phyloP scores from a whole-genome alignment of 2,888 invertebrate species.

The Lasioglossum zephyrum region DNA sequence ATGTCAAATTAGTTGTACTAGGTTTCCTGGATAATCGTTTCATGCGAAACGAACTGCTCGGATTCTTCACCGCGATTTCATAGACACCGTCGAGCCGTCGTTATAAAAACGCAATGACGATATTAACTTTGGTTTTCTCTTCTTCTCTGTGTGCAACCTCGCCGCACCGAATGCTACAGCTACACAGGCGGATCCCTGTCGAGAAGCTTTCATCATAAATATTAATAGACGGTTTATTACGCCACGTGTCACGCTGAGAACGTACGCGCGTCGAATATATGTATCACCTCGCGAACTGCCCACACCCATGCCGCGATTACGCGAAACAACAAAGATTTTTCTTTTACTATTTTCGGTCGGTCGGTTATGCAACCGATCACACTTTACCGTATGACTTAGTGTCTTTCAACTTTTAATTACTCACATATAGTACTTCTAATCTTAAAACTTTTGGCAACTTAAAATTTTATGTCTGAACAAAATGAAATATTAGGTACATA shows the following conservation, averaged over 20 bases:
- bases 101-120: background rate
- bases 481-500: too few relatives aligned
- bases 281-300: background rate
- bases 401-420: too few relatives aligned
- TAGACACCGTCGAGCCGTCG: too few relatives aligned
- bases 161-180: background rate
- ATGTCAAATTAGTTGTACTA: constrained; percentile 25
- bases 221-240: background rate
- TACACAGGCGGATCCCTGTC: background rate
- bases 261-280: background rate
- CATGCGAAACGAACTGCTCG: constrained; percentile 7
- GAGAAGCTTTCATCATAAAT: background rate
- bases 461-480: too few relatives aligned
- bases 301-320: background rate
- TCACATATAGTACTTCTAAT: too few relatives aligned
- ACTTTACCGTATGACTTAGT: too few relatives aligned
- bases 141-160: background rate
- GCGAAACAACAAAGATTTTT: background rate
- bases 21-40: constrained; percentile 28
- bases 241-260: background rate
- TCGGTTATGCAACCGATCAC: background rate
- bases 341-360: background rate
- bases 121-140: background rate
- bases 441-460: too few relatives aligned
- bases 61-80: background rate